Base-by-base conservation (phyloP, 2,797 vertebrate species). In the Amblyraja radiata region DNA sequence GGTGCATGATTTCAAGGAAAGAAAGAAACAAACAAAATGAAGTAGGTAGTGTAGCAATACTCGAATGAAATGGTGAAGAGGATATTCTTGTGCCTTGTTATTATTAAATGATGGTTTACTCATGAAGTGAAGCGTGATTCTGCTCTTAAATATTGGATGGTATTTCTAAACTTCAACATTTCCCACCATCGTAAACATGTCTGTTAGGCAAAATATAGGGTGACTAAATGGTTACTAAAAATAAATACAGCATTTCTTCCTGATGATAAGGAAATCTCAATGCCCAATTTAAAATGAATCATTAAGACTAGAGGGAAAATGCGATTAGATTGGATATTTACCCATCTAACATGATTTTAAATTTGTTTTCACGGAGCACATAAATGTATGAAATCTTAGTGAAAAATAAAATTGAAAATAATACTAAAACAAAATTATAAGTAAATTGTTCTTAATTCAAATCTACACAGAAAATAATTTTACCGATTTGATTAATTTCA, bases 401-500 rank as follows among this genome's bases (percentile, higher is more conserved):
- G 46, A 54, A 54, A 54, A 23, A 71, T 36, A 21, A 21, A 63
- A 88, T 88, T 16, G 32, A 90, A 68, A 36, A 71, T 39, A 90
- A 68, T 36, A 54, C 36, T 83, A 83, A 83, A 54, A 46, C 1
- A 77, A 77, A 84, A 21, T 36, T 5, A 39, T 25, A 36, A 71
- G 32, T 71, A 32, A 61, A 36, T 90, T 90, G 23, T 39, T 39
- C 71, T 90, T 39, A 14, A 1, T 9, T n/a, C 32, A 23, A 68
- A 71, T 90, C 28, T 83, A 46, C 39, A 28, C 23, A 58, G 21
- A 83, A 83, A 83, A 11, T 83, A 23, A 25, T 4, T n/a, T 61
- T 84, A 16, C 54, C n/a, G 25, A 84, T 28, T n/a, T 84, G 81
- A 39, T 73, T 90, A 39, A 90, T n/a, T 84, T 84, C n/a, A 25